Evolutionary conservation across 2,888 invertebrate genomes (phyloP), one percentile per base, ranked within the genome.

Genomic region (Ligdia adustata): DNA sequence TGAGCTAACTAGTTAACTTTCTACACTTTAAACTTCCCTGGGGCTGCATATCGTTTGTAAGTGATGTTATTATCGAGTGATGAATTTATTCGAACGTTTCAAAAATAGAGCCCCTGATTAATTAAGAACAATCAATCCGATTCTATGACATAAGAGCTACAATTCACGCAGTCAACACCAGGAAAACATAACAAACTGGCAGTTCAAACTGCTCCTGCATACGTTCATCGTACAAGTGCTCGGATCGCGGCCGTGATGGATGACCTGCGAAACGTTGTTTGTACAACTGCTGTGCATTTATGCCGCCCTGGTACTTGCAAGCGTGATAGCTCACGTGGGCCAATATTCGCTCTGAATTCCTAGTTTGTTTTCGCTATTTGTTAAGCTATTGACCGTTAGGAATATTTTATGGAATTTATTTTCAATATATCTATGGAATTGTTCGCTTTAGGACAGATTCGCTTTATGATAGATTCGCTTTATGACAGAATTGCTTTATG

Each of bases 241-340:
- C 14, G 42, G 46, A 47, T 37, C 9, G 39, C 20, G 37, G 48
- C 53, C 38, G 51, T 61, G 60, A 61, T 61, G 56, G 57, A 61
- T 58, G 56, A 55, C 58, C 60, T 49, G 57, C 37, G 52, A 45
- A 52, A 49, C 49, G 48, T 44, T 61, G 58, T 61, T 61, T 61
- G 58, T 45, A 47, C 55, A 56, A 58, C 55, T 47, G 54, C 56
- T 55, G 45, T 53, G 55, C 56, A 54, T 50, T 57, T 54, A 57
- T 57, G 53, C 50, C 26, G 28, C 38, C 56, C 53, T 61, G 46
- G 58, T 58, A 53, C 44, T 35, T 34, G 11, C 4, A 9, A 48
- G 45, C 35, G 40, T 42, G 52, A 59, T 59, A 56, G 56, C 59
- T 48, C 43, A 52, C 48, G 47, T 41, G 32, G 15, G 34, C 43